These are phyloP conservation scores for Pinctada fucata DNA, from an alignment of 2,888 invertebrate species.

Conservation along the genomic window DNA sequence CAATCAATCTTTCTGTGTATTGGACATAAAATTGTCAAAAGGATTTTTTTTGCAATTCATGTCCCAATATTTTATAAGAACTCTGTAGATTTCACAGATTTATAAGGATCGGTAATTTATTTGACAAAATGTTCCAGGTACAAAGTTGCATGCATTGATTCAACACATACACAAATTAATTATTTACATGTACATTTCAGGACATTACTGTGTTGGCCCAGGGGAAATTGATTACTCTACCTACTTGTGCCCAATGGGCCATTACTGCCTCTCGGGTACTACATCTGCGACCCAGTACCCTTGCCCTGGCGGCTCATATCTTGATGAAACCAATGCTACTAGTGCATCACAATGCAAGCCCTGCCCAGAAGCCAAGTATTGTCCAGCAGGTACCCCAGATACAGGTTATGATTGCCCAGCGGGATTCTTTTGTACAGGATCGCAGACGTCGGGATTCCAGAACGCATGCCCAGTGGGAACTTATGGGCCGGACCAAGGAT, in stretches of 20 bases:
- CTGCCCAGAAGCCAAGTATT: slow-evolving; percentile 65
- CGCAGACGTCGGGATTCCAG: slow-evolving; percentile 64
- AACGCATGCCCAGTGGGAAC: slow-evolving; percentile 73
- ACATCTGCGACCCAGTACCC: slow-evolving; percentile 60
- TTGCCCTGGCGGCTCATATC: slow-evolving; percentile 74
- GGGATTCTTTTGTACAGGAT: slow-evolving; percentile 67
- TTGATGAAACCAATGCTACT: slow-evolving; percentile 58
- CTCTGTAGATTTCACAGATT: too few species aligned
- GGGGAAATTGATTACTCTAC: slow-evolving; percentile 59
- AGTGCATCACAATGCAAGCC: slow-evolving; percentile 53
- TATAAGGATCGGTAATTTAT: too few species aligned
- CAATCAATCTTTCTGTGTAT: too few species aligned
- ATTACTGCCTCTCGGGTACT: slow-evolving; percentile 71
- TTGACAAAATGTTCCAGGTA: too few species aligned
- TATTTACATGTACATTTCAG: too few species aligned
- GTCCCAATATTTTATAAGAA: too few species aligned
- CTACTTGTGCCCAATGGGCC: slow-evolving; percentile 66
- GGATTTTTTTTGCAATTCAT: too few species aligned
- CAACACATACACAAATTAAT: too few species aligned
- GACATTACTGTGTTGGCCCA: slow-evolving; percentile 71
- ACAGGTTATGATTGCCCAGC: slow-evolving; percentile 60
- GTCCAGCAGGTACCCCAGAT: slow-evolving; percentile 53
- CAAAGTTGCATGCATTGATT: too few species aligned
- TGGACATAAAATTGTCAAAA: too few species aligned
- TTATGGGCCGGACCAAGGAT: slow-evolving; percentile 63